A percentile compares a stretch with the other conserved stretches of the same genome.
Conservation (phyloP, 2,113 vertebrate genomes). For the Cyrtonyx montezumae region DNA sequence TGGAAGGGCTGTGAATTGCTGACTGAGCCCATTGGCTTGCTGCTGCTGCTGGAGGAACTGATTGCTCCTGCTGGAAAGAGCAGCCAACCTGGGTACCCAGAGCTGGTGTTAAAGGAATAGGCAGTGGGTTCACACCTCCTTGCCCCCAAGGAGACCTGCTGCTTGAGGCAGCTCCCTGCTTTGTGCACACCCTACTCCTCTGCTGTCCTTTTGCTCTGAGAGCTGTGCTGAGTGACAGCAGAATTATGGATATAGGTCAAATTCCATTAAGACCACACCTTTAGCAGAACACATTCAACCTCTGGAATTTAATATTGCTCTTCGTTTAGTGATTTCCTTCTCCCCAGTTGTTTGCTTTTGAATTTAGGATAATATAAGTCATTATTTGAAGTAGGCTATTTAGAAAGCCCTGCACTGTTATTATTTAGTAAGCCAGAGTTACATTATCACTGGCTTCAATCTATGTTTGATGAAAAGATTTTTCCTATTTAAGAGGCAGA, state of each 20-base stretch:
- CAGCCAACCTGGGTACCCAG: neutral
- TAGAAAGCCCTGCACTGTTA: slow-evolving; percentile 68
- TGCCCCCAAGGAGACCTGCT: neutral
- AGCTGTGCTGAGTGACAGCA: neutral
- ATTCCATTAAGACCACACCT: slow-evolving; percentile 59
- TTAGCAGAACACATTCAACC: slow-evolving; percentile 45
- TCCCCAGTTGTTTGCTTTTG: slow-evolving; percentile 71
- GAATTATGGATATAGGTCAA: slow-evolving; percentile 66
- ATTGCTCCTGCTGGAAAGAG: neutral
- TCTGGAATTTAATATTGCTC: slow-evolving; percentile 67
- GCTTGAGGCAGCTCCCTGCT: neutral
- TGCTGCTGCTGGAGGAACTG: neutral
- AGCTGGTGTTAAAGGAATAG: accelerated
- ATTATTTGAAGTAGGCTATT: slow-evolving; percentile 72
- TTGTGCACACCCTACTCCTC: neutral
- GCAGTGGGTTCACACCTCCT: neutral
- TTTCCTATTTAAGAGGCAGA: slow-evolving; percentile 71
- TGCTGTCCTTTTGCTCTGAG: neutral
- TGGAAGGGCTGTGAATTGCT: neutral
- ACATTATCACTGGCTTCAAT: slow-evolving; percentile 71
- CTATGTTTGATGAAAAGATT: slow-evolving; percentile 74
- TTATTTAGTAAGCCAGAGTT: slow-evolving; percentile 73
- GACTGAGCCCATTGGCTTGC: neutral
- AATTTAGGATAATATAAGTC: slow-evolving; percentile 73
- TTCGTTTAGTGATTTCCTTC: slow-evolving; percentile 62